Conservation (phyloP, 2,113 vertebrate species). For the Trogon surrucura region DNA sequence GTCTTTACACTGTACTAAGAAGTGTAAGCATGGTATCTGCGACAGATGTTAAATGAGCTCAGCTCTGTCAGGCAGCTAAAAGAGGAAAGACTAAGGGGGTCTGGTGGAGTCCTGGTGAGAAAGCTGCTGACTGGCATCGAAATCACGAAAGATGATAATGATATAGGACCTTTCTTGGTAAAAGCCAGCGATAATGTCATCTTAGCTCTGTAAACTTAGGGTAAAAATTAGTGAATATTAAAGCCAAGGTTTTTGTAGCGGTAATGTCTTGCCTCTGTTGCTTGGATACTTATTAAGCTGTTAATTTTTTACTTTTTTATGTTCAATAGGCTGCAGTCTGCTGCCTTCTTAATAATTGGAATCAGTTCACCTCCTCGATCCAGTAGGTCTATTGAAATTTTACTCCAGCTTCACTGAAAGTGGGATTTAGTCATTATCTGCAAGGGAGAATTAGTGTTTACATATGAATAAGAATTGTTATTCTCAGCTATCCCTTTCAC, state of each 20-base stretch:
- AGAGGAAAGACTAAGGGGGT: neutral
- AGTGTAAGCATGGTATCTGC: neutral
- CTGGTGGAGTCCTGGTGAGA: neutral
- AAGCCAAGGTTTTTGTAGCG: neutral
- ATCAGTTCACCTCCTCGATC: slow-evolving; percentile 1
- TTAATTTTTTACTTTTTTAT: neutral
- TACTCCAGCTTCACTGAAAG: neutral
- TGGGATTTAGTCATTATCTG: neutral
- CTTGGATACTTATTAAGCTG: slow-evolving; percentile 30
- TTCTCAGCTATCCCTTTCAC: neutral
- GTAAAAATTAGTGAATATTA: neutral
- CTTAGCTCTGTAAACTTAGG: neutral
- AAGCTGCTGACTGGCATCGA: neutral
- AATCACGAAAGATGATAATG: neutral
- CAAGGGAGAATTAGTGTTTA: neutral
- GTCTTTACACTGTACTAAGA: neutral
- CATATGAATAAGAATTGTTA: neutral
- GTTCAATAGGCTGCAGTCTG: neutral
- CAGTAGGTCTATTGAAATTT: neutral
- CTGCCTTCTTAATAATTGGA: neutral
- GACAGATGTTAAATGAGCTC: slow-evolving; percentile 35
- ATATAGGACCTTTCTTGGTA: neutral
- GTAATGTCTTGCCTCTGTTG: neutral
- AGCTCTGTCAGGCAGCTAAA: neutral
- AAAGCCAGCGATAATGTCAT: neutral